Percentiles rank a stretch among this genome's conserved stretches.
These are phyloP conservation scores for human (Homo sapiens) DNA, from an alignment of 2,113 vertebrate species.

Conservation along the genomic window GRCh38 chr12:25972001-25972500, in stretches of 20 bases:
- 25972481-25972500: neutral
- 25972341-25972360: neutral
- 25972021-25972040: neutral
- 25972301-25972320: neutral
- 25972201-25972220: neutral
- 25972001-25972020: neutral
- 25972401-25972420: neutral
- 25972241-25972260: neutral
- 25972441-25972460: neutral
- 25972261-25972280: neutral
- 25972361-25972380: neutral
- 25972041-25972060: neutral
- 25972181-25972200: neutral
- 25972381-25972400: neutral
- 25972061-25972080: neutral
- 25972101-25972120: neutral
- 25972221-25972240: neutral
- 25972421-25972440: neutral
- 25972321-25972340: neutral
- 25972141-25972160: neutral
- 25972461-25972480: neutral
- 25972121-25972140: neutral
- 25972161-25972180: neutral
- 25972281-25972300: neutral
- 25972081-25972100: neutral